Evolutionary conservation across 1,140 invertebrate genomes (phyloP).

Genomic region (Drosophila burlai): DNA sequence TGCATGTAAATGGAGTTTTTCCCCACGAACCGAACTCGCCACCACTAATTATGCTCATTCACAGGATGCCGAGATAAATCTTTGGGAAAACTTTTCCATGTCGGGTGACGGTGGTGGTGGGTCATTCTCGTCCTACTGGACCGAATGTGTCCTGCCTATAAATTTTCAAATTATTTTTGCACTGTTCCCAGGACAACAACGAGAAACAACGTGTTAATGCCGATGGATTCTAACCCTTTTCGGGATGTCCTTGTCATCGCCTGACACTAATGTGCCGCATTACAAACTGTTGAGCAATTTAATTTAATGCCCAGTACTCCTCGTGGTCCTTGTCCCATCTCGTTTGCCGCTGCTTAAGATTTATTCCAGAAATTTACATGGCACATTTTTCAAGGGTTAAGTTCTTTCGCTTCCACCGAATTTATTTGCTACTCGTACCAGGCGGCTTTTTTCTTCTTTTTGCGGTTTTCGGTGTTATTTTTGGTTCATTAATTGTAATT

Average conservation of each 20-base stretch:
- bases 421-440: slow-evolving; percentile 57
- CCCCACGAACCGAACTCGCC: slow-evolving; percentile 61
- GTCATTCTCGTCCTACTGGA: slow-evolving; percentile 49
- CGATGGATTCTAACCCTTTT: slow-evolving; percentile 68
- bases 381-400: slow-evolving; percentile 38
- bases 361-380: slow-evolving; percentile 67
- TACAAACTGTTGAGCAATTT: slow-evolving; percentile 85
- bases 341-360: slow-evolving; percentile 60
- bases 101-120: slow-evolving; percentile 32
- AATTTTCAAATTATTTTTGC: slow-evolving; percentile 74
- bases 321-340: slow-evolving; percentile 29
- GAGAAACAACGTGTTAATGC: slow-evolving; percentile 77
- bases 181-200: slow-evolving; percentile 62
- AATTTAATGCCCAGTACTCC: slow-evolving; percentile 75
- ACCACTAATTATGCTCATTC: slow-evolving; percentile 84
- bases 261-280: slow-evolving; percentile 84
- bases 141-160: slow-evolving; percentile 73
- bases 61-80: slow-evolving; percentile 78
- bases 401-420: slow-evolving; percentile 46
- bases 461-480: slow-evolving; percentile 74
- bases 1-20: slow-evolving; percentile 80
- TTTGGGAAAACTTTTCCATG: slow-evolving; percentile 48
- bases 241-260: slow-evolving; percentile 62
- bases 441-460: slow-evolving; percentile 12
- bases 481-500: slow-evolving; percentile 81